Conservation (phyloP, 2,888 invertebrate genomes). For the Plemyria rubiginata region DNA sequence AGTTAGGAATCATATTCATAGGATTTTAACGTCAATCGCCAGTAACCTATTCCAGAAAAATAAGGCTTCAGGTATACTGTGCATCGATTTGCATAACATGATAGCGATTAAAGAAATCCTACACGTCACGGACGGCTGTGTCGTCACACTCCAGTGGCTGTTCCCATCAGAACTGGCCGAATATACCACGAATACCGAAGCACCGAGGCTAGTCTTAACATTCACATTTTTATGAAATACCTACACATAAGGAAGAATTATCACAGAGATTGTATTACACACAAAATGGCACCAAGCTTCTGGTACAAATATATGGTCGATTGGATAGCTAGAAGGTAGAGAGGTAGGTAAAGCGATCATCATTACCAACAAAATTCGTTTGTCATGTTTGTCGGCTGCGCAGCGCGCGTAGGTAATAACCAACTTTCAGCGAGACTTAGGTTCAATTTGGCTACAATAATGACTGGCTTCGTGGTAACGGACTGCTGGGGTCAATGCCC, state of each 20-base stretch:
- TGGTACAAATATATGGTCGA: too few relatives aligned
- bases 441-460: constrained; percentile 33
- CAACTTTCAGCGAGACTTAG: constrained; percentile 27
- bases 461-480: constrained; percentile 31
- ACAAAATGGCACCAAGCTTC: too few relatives aligned
- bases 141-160: constrained; percentile 25
- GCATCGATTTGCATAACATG: constrained; percentile 22
- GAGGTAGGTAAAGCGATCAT: neutral
- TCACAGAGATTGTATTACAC: too few relatives aligned
- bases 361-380: constrained; percentile 17
- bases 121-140: constrained; percentile 27
- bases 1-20: too few relatives aligned
- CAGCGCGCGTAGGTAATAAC: constrained; percentile 22
- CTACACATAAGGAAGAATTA: too few relatives aligned
- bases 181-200: neutral
- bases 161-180: constrained; percentile 10
- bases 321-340: neutral
- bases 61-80: neutral
- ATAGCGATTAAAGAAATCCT: constrained; percentile 29
- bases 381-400: constrained; percentile 15
- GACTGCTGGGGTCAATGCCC: constrained; percentile 18
- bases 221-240: neutral
- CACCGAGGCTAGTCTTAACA: neutral
- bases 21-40: too few relatives aligned
- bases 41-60: neutral